phyloP scores from a whole-genome alignment of 1,140 invertebrate species.

The Hirudo medicinalis region DNA sequence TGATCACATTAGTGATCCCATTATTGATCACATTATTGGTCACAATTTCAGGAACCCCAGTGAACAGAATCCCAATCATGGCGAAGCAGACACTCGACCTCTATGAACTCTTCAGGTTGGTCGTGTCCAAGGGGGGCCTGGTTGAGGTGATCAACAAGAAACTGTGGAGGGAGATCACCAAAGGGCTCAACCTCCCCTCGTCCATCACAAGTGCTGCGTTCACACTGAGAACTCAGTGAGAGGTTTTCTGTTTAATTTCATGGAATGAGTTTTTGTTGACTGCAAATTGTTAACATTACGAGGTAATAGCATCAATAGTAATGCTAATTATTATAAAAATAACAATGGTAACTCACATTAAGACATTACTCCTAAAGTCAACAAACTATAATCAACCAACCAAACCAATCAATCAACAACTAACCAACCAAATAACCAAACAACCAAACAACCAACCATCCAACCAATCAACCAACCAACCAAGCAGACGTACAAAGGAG shows the following conservation, averaged over 20 bases:
- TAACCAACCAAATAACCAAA: neutral
- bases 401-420: too few relatives aligned
- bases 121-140: conserved; percentile 89
- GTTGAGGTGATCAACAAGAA: conserved; percentile 99
- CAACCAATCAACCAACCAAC: neutral
- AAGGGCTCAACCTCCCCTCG: conserved; percentile 91
- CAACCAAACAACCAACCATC: neutral
- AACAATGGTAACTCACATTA: neutral
- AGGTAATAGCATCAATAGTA: too few relatives aligned
- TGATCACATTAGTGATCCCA: too few relatives aligned
- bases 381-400: neutral
- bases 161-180: conserved; percentile 98
- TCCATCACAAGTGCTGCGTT: conserved; percentile 98
- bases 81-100: conserved; percentile 96
- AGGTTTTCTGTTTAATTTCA: conserved; percentile 29
- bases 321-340: too few relatives aligned
- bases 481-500: neutral
- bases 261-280: too few relatives aligned
- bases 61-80: conserved; percentile 98
- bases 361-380: neutral
- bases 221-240: conserved; percentile 96
- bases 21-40: too few relatives aligned
- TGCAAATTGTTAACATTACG: too few relatives aligned
- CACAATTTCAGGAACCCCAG: conserved; percentile 75
- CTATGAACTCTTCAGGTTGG: conserved; percentile 93